Evolutionary conservation across 2,888 invertebrate genomes (phyloP).

Genomic region (Seira musarum): DNA sequence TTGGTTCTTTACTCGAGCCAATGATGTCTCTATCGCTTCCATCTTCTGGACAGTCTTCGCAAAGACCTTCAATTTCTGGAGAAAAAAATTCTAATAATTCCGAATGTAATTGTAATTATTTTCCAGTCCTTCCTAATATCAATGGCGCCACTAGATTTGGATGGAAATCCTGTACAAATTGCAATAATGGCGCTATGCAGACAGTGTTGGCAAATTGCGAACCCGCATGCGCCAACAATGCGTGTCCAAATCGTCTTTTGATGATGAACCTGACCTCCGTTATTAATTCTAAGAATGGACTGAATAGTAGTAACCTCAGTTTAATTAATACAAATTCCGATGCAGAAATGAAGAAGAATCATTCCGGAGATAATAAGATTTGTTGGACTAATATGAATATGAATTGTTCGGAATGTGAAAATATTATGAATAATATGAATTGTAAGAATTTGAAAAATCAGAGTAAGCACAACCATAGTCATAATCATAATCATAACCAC

Average conservation of each 20-base stretch:
- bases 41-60: conserved; percentile 21
- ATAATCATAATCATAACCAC: neutral
- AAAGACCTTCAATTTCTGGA: conserved; percentile 28
- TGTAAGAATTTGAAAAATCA: conserved; percentile 25
- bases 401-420: conserved; percentile 22
- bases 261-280: conserved; percentile 27
- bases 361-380: conserved; percentile 17
- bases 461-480: conserved; percentile 22
- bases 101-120: conserved; percentile 21
- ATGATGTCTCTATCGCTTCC: no score
- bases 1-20: no score
- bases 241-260: conserved; percentile 5
- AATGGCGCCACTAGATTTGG: conserved; percentile 9
- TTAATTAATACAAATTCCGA: conserved; percentile 19
- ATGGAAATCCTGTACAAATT: conserved; percentile 10
- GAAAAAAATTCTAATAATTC: neutral
- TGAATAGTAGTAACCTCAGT: conserved; percentile 18
- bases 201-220: neutral
- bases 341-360: neutral
- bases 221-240: neutral
- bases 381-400: conserved; percentile 21
- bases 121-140: conserved; percentile 21
- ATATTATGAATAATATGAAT: no score
- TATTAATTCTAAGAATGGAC: neutral
- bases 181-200: neutral